Evolutionary conservation across 2,797 vertebrate genomes (phyloP).

Genomic region (Pteropus rufus): DNA sequence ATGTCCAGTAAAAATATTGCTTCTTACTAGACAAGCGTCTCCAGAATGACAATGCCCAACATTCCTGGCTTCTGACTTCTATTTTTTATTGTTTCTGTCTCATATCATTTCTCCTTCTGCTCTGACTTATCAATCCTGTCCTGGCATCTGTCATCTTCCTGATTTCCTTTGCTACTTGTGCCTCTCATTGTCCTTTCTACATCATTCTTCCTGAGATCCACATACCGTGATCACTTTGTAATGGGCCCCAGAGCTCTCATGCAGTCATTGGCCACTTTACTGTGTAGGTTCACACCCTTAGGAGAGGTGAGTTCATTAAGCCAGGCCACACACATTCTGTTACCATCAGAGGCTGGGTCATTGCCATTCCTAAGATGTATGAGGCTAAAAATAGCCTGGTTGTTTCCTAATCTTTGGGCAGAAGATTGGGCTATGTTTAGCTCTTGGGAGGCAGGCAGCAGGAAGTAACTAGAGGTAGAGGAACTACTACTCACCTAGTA

Average conservation of each 20-base stretch:
- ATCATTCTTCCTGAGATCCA: neutral
- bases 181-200: neutral
- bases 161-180: neutral
- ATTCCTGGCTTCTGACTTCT: neutral
- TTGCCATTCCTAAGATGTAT: slow-evolving; percentile 61
- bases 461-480: slow-evolving; percentile 24
- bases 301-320: slow-evolving; percentile 43
- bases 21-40: neutral
- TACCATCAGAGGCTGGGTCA: slow-evolving; percentile 45
- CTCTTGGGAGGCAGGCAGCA: slow-evolving; percentile 47
- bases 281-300: neutral
- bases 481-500: slow-evolving; percentile 53
- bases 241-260: neutral
- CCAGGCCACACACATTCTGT: slow-evolving; percentile 35
- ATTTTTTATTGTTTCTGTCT: neutral
- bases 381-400: slow-evolving; percentile 63
- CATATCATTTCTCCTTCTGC: neutral
- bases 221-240: neutral
- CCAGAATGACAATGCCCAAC: neutral
- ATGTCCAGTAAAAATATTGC: slow-evolving; percentile 46
- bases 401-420: slow-evolving; percentile 67
- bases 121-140: neutral
- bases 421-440: slow-evolving; percentile 68
- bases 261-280: neutral
- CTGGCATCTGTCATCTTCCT: neutral